Conservation (phyloP, 2,888 invertebrate genomes). For the Dasypogon diadema region DNA sequence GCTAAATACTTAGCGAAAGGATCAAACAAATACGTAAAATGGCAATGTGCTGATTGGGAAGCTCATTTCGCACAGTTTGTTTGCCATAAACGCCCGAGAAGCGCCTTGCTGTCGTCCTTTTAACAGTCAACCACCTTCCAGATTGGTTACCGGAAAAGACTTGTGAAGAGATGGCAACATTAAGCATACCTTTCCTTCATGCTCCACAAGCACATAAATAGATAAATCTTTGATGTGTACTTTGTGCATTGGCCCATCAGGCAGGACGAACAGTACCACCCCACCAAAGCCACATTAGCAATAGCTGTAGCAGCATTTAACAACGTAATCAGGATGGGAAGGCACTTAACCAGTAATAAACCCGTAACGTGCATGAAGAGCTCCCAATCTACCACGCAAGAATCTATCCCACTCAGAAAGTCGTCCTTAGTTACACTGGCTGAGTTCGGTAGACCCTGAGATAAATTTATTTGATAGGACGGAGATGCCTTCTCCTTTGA, state of each 20-base stretch:
- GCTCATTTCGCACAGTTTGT: slow-evolving; percentile 54
- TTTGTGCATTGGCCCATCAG: neutral
- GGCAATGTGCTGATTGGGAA: slow-evolving; percentile 52
- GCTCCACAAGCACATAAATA: slow-evolving; percentile 31
- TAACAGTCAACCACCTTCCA: neutral
- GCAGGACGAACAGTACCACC: neutral
- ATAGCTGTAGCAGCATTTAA: slow-evolving; percentile 20
- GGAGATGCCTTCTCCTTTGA: slow-evolving; percentile 42
- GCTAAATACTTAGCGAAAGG: slow-evolving; percentile 8
- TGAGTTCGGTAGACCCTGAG: slow-evolving; percentile 35
- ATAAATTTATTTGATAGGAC: slow-evolving; percentile 51
- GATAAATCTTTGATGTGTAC: slow-evolving; percentile 53
- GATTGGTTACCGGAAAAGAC: neutral
- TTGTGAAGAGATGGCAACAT: neutral
- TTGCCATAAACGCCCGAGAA: slow-evolving; percentile 37
- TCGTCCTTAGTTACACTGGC: slow-evolving; percentile 32
- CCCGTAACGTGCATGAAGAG: slow-evolving; percentile 45
- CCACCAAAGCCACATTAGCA: neutral
- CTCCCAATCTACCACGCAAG: slow-evolving; percentile 19
- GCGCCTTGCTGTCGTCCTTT: slow-evolving; percentile 20
- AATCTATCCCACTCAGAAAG: slow-evolving; percentile 35
- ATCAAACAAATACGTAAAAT: slow-evolving; percentile 24
- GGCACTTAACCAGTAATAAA: slow-evolving; percentile 53
- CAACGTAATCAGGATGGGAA: slow-evolving; percentile 38
- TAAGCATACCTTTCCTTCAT: slow-evolving; percentile 11